Conservation (phyloP, 2,797 vertebrate species). For the Gallinago solitaria region DNA sequence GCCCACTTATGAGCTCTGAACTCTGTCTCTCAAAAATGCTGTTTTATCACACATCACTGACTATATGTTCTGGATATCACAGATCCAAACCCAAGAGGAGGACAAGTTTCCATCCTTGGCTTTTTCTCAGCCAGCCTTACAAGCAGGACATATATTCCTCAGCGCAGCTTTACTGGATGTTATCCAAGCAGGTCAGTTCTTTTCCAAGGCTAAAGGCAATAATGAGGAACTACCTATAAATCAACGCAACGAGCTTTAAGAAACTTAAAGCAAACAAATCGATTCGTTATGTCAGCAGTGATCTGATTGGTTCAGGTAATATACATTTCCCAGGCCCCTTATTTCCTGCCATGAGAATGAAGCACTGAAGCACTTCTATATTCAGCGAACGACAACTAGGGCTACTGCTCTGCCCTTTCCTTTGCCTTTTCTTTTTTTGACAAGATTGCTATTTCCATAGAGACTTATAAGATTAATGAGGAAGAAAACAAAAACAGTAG, state of each 20-base stretch:
- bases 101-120: not conserved
- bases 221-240: conserved; percentile 17
- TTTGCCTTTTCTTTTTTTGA: not conserved
- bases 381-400: not conserved
- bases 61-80: not conserved
- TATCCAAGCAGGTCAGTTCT: not conserved
- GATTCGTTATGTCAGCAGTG: not conserved
- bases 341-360: not conserved
- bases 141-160: not conserved
- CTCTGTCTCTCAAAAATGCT: not conserved
- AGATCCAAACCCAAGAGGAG: not conserved
- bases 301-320: not conserved
- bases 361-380: not conserved
- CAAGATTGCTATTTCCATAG: not conserved
- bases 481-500: not conserved
- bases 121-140: not conserved
- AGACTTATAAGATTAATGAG: not conserved
- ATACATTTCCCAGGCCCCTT: not conserved
- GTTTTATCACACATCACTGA: not conserved
- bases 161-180: not conserved
- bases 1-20: not conserved
- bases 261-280: conserved; percentile 25
- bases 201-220: not conserved
- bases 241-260: conserved; percentile 2
- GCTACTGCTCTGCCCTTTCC: not conserved